Percentiles rank a stretch among this genome's conserved stretches.
Evolutionary conservation across 37 sponge, comb jelly and placozoan genomes (phyloP).

Genomic region (Aplysina aerophoba): DNA sequence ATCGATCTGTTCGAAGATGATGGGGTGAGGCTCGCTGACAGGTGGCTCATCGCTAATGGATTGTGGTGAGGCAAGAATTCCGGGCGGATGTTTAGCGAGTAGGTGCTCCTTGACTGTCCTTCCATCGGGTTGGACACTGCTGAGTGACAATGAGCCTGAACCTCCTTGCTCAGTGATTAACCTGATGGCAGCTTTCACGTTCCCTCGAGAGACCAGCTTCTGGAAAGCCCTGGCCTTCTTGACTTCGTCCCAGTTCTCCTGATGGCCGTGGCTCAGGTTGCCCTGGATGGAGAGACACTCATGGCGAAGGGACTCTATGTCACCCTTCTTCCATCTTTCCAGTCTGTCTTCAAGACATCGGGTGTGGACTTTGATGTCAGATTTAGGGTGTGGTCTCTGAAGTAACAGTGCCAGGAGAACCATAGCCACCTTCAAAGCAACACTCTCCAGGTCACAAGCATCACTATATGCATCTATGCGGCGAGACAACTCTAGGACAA

Average conservation of each 20-base stretch:
- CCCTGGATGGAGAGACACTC: neutral
- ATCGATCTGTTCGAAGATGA: neutral
- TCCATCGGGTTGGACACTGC: neutral
- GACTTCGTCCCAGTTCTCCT: neutral
- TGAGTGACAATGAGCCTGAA: neutral
- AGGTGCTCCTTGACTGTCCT: constrained; percentile 7
- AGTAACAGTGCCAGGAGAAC: neutral
- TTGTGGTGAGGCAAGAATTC: neutral
- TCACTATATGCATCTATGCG: too few relatives aligned
- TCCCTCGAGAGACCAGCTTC: constrained; percentile 4
- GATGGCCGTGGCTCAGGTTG: neutral
- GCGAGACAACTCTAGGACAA: too few relatives aligned
- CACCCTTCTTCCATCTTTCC: neutral
- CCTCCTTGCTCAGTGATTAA: neutral
- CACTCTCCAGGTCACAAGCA: too few relatives aligned
- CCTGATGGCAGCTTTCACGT: constrained; percentile 25
- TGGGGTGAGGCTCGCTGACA: neutral
- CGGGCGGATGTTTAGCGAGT: neutral
- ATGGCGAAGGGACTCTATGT: neutral
- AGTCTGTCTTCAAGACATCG: neutral
- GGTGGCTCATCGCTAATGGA: neutral
- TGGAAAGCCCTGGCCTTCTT: neutral
- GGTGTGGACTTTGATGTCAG: neutral
- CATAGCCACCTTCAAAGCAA: constrained; percentile 1
- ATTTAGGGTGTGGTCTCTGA: neutral